Percentiles rank a stretch among this genome's conserved stretches.
Conservation (phyloP, 2,888 invertebrate genomes). For the Branchellion lobata region DNA sequence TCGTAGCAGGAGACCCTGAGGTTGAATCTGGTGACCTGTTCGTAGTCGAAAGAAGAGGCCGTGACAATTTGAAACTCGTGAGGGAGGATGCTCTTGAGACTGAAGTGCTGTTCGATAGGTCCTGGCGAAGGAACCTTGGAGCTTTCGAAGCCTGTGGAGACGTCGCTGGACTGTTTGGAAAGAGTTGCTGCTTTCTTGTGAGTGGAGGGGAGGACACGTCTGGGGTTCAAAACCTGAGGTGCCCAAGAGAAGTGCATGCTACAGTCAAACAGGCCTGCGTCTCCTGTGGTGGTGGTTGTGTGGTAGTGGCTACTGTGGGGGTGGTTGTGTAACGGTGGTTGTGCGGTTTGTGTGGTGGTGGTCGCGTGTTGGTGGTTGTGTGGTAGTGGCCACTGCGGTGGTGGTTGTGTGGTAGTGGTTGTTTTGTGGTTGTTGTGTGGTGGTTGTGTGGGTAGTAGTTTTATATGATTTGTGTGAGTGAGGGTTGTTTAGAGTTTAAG, state of each 20-base stretch:
- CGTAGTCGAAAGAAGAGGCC: conserved; percentile 35
- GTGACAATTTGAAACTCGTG: conserved; percentile 41
- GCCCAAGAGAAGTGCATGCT: background rate
- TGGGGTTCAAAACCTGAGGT: conserved; percentile 3
- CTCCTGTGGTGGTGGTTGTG: no score
- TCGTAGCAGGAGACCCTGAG: conserved; percentile 35
- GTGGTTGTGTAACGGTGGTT: no score
- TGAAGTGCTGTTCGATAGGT: conserved; percentile 23
- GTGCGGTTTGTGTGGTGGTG: no score
- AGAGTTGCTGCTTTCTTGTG: background rate
- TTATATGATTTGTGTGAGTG: no score
- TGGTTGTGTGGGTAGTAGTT: no score
- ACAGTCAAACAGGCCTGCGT: conserved; percentile 5
- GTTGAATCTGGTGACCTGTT: background rate
- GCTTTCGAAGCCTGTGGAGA: background rate
- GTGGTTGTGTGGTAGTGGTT: no score
- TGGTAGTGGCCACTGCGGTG: no score
- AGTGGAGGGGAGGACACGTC: background rate
- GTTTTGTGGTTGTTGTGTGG: no score
- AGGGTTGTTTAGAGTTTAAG: no score
- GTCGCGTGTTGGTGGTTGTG: no score
- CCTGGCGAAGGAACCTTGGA: background rate
- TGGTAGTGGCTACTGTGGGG: no score
- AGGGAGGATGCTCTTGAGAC: conserved; percentile 35
- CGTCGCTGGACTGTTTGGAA: background rate